Conservation (phyloP, 2,113 vertebrate genomes). For the Nothobranchius furzeri region DNA sequence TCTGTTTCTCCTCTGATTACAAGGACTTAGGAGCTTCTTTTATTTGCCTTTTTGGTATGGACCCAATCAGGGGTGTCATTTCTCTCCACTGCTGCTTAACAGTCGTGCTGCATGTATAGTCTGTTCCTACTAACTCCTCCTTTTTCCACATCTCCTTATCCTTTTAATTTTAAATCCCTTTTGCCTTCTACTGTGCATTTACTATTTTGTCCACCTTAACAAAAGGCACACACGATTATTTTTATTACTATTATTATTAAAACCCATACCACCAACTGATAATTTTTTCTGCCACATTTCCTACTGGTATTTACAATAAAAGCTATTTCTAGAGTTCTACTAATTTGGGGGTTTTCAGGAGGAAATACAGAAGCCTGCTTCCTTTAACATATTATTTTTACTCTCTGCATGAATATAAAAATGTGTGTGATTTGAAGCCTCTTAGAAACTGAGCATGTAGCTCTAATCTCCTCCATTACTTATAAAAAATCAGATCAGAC, state of each 20-base stretch:
- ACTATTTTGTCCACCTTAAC: slow-evolving; percentile 17
- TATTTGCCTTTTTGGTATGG: slow-evolving; percentile 71
- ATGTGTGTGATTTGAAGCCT: slow-evolving; percentile 31
- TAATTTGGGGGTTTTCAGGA: no score
- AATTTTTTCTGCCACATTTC: no score
- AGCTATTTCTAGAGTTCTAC: no score
- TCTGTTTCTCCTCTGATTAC: slow-evolving; percentile 79
- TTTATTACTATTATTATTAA: no score
- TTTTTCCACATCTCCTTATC: slow-evolving; percentile 38
- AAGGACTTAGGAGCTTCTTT: slow-evolving; percentile 73
- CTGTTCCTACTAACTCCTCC: slow-evolving; percentile 37
- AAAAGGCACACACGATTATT: slow-evolving; percentile 10
- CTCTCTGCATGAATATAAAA: slow-evolving; percentile 19
- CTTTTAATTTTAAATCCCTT: slow-evolving; percentile 38
- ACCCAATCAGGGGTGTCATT: slow-evolving; percentile 70
- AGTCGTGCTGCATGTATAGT: slow-evolving; percentile 45
- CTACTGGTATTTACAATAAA: no score
- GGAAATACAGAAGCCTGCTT: no score
- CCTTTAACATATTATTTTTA: no score
- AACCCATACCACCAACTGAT: no score
- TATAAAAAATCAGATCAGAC: slow-evolving; percentile 13
- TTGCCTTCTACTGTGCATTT: slow-evolving; percentile 7
- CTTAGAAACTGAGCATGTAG: slow-evolving; percentile 27
- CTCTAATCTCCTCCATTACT: slow-evolving; percentile 34
- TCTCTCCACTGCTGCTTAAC: slow-evolving; percentile 58